Percentiles rank a stretch among this genome's conserved stretches.
Conservation (phyloP, 2,888 invertebrate genomes). For the Ypsolopha scabrella region DNA sequence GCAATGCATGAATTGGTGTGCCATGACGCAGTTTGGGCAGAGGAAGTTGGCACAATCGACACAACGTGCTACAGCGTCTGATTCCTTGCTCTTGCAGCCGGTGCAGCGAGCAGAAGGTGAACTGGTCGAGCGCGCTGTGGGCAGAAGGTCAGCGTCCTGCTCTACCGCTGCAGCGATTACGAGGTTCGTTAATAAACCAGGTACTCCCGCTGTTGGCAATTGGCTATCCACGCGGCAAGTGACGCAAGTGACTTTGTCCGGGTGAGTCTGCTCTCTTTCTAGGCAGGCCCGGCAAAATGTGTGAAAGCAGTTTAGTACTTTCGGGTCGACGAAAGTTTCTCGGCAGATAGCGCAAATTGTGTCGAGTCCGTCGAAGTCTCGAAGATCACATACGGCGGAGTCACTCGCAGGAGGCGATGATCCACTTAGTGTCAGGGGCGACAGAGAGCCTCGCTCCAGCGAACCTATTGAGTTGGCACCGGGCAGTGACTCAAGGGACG, state of each 20-base stretch:
- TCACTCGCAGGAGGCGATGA: slow-evolving; percentile 90
- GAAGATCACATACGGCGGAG: slow-evolving; percentile 83
- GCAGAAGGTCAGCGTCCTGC: slow-evolving; percentile 64
- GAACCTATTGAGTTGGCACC: slow-evolving; percentile 94
- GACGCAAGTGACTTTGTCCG: slow-evolving; percentile 82
- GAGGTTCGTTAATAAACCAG: slow-evolving; percentile 76
- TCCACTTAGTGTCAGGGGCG: slow-evolving; percentile 87
- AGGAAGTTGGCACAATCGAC: slow-evolving; percentile 96
- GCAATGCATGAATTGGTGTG: slow-evolving; percentile 99
- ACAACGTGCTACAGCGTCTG: slow-evolving; percentile 95
- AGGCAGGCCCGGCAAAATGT: slow-evolving; percentile 87
- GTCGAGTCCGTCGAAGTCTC: slow-evolving; percentile 73
- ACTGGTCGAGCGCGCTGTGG: slow-evolving; percentile 52
- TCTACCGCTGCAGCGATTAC: slow-evolving; percentile 67
- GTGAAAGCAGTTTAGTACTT: slow-evolving; percentile 85
- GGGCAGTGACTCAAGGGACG: slow-evolving; percentile 92
- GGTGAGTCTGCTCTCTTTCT: slow-evolving; percentile 77
- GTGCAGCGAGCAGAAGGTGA: slow-evolving; percentile 82
- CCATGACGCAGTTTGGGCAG: slow-evolving; percentile 98
- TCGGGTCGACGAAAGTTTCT: slow-evolving; percentile 80
- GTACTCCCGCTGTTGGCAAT: slow-evolving; percentile 69
- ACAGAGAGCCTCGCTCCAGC: slow-evolving; percentile 84
- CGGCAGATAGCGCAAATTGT: slow-evolving; percentile 79
- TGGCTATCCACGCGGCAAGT: slow-evolving; percentile 70
- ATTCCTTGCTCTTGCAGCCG: slow-evolving; percentile 95